Evolutionary conservation across 1,140 invertebrate genomes (phyloP), one percentile per base, ranked within the genome.

Genomic region (Berghia stephanieae): DNA sequence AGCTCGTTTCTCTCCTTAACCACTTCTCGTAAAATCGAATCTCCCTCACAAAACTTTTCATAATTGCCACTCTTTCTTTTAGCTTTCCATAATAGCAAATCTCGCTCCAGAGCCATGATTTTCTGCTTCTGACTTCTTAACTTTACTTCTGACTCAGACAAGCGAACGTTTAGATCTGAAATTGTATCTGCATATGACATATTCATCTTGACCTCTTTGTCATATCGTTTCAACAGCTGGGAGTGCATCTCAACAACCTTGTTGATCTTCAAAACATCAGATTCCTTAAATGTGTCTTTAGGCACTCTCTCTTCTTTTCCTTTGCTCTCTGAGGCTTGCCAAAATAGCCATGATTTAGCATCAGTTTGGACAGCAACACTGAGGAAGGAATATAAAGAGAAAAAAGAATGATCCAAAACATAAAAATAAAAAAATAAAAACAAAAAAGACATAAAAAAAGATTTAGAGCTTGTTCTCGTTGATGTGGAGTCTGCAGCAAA

Each of bases 181-280:
- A 86, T 83, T 16, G 82, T 83, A 44, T 85, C 81, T 4, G 83
- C 49, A 66, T 85, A 81, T 44, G 71, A 71, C 75, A 83, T 80
- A 67, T 85, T 85, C 67, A 75, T 70, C 72, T 83, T 86, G 40
- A 86, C 83, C 68, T 85, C 84, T 55, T 84, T 85, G 55, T 86
- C 84, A 76, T 85, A 85, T 68, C 84, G 63, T 60, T 83, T 83
- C 80, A 86, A 82, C 70, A 86, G 60, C 36, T 80, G 75, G 49
- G 78, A 81, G 69, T 86, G 84, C 81, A 86, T 83, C 16, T 80
- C 79, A 38, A 86, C 57, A 27, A 85, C 36, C 55, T 83, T 85
- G 67, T n/a, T n/a, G n/a, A n/a, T n/a, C n/a, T n/a, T n/a, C n/a
- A n/a, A n/a, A n/a, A n/a, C n/a, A n/a, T n/a, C n/a, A n/a, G n/a